Evolutionary conservation across 2,113 vertebrate species (phyloP).

Genomic region (Ginglymostoma cirratum): DNA sequence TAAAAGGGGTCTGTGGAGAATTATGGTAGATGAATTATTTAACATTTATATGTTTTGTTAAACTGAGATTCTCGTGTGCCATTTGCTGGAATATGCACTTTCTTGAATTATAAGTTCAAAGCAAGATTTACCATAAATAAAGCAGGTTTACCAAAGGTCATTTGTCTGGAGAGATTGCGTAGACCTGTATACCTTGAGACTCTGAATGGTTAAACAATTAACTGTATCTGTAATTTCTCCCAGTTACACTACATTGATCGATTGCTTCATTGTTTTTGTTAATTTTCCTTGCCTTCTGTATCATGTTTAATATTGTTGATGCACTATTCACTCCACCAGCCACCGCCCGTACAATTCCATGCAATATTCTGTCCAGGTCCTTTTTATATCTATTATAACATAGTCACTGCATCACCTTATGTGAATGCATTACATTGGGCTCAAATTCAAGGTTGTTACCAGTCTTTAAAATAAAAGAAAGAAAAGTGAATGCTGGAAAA

Average conservation of each 20-base stretch:
- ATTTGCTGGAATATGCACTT: not conserved
- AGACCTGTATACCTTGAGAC: not conserved
- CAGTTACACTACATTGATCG: not conserved
- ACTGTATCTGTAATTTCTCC: not conserved
- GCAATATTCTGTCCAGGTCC: not conserved
- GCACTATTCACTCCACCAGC: not conserved
- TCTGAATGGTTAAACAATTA: not conserved
- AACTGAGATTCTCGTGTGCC: no score
- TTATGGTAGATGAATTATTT: no score
- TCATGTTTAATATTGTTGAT: not conserved
- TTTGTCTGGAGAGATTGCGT: not conserved
- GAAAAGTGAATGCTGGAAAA: no score
- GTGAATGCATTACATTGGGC: not conserved
- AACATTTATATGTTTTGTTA: no score
- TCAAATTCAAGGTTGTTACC: not conserved
- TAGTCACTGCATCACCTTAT: not conserved
- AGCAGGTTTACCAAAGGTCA: not conserved
- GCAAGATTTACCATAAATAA: not conserved
- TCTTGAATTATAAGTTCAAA: not conserved
- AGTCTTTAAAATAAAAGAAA: not conserved
- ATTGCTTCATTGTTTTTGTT: not conserved
- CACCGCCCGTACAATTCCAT: not conserved
- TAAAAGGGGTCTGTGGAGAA: no score
- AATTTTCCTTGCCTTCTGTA: not conserved
- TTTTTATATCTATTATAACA: not conserved